phyloP scores from a whole-genome alignment of 2,888 invertebrate genomes.

The Leucania comma region DNA sequence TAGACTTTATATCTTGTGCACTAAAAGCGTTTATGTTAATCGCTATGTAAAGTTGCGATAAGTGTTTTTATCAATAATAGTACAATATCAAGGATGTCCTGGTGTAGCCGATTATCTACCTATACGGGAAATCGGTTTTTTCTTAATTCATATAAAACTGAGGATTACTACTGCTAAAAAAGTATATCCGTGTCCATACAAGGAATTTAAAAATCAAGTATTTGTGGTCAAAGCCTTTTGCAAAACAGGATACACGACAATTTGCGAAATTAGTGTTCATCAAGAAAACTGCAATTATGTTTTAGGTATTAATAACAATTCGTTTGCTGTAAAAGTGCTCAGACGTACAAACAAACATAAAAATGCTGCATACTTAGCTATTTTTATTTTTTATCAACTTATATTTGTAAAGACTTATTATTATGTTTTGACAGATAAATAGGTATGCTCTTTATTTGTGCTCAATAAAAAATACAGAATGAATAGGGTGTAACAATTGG shows the following conservation, averaged over 20 bases:
- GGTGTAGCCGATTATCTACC: slow-evolving; percentile 24
- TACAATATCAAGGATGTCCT: slow-evolving; percentile 50
- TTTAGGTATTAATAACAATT: slow-evolving; percentile 8
- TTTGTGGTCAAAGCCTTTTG: not conserved
- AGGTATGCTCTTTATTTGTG: no score
- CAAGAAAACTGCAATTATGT: slow-evolving; percentile 9
- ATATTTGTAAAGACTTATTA: not conserved
- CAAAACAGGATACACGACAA: slow-evolving; percentile 5
- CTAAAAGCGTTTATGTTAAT: slow-evolving; percentile 23
- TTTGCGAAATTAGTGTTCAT: slow-evolving; percentile 10
- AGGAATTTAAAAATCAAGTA: slow-evolving; percentile 11
- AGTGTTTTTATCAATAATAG: slow-evolving; percentile 39
- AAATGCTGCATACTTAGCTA: not conserved
- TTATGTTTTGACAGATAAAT: no score
- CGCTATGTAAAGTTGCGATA: not conserved
- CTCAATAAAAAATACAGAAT: no score
- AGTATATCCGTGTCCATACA: slow-evolving; percentile 27
- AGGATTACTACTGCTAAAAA: slow-evolving; percentile 14
- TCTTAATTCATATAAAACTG: not conserved
- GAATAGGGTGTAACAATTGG: no score
- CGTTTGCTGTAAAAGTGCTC: not conserved
- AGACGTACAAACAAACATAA: slow-evolving; percentile 1
- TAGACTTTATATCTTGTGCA: slow-evolving; percentile 29
- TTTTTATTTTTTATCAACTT: not conserved
- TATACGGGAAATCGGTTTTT: not conserved